These are phyloP conservation scores for Euglossa dilemma DNA, from an alignment of 1,140 invertebrate genomes.

Conservation along the genomic window DNA sequence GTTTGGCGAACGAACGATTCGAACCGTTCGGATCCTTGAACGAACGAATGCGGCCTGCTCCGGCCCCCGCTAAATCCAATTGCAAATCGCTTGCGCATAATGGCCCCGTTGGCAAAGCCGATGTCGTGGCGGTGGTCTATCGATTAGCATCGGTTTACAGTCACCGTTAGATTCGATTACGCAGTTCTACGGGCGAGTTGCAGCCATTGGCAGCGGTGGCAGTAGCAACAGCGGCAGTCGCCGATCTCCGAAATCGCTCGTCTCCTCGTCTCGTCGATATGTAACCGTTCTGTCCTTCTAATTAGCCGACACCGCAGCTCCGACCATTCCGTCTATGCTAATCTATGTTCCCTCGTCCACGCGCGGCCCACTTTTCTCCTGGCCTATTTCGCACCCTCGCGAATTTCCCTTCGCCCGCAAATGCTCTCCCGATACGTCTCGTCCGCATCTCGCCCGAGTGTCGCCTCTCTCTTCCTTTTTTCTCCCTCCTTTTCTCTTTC, in stretches of 20 bases:
- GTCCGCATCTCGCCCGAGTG: not conserved
- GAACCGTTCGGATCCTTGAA: not conserved
- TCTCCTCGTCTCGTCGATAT: not conserved
- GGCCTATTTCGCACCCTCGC: slow-evolving; percentile 25
- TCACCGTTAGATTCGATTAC: slow-evolving; percentile 64
- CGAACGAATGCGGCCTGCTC: not conserved
- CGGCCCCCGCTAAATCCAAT: slow-evolving; percentile 49
- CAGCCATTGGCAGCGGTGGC: not conserved
- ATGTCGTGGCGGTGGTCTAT: slow-evolving; percentile 56
- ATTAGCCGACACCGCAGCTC: slow-evolving; percentile 45
- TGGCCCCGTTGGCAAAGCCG: slow-evolving; percentile 35
- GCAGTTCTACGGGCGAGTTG: slow-evolving; percentile 16
- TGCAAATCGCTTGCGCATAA: slow-evolving; percentile 64
- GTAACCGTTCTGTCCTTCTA: slow-evolving; percentile 32
- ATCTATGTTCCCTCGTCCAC: not conserved
- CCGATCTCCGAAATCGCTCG: not conserved
- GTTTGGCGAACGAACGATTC: not conserved
- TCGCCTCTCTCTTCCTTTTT: too few species aligned
- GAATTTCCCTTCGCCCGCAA: slow-evolving; percentile 6
- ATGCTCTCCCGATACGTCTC: not conserved
- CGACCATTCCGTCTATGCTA: slow-evolving; percentile 36
- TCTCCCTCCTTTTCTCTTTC: too few species aligned
- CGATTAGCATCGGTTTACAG: slow-evolving; percentile 67
- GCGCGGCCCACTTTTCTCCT: slow-evolving; percentile 25
- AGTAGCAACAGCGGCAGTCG: not conserved